Evolutionary conservation across 64 coral and sea anemone genomes (phyloP).

Genomic region (Dendrophyllia cribrosa): DNA sequence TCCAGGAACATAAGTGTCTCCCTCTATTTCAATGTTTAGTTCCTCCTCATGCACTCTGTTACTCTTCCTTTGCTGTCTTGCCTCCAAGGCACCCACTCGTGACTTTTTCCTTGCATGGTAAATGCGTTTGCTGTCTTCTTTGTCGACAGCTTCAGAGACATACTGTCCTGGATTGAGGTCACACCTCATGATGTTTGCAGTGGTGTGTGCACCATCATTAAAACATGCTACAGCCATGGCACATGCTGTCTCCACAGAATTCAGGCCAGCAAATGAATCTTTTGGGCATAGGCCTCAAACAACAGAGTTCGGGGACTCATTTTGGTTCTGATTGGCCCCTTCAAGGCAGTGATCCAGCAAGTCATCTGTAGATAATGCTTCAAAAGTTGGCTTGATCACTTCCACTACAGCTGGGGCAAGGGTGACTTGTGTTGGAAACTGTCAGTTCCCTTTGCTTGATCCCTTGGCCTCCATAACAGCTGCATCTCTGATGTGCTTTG

Average conservation of each 20-base stretch:
- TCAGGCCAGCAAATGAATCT: slow-evolving; percentile 10
- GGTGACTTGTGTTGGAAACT: too few relatives aligned
- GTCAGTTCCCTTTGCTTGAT: neutral
- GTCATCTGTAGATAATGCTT: too few relatives aligned
- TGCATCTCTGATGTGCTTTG: slow-evolving; percentile 3
- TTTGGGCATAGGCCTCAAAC: slow-evolving; percentile 5
- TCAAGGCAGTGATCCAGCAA: too few relatives aligned
- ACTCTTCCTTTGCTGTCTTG: slow-evolving; percentile 20
- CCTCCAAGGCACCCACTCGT: neutral
- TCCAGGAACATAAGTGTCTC: neutral
- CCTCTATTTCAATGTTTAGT: too few relatives aligned
- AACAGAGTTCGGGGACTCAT: slow-evolving; percentile 40
- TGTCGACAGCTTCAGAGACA: neutral
- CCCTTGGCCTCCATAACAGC: slow-evolving; percentile 20
- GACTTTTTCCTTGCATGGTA: slow-evolving; percentile 22
- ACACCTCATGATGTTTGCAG: slow-evolving; percentile 2
- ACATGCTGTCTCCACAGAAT: slow-evolving; percentile 39
- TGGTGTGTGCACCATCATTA: slow-evolving; percentile 19
- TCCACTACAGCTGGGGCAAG: slow-evolving; percentile 35
- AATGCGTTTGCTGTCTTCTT: neutral
- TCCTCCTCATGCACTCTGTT: neutral
- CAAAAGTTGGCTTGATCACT: slow-evolving; percentile 36
- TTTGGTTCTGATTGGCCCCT: slow-evolving; percentile 36
- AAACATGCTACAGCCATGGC: neutral
- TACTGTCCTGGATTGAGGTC: neutral